Evolutionary conservation across 2,113 vertebrate genomes (phyloP).

Genomic region (Polypterus bichir): DNA sequence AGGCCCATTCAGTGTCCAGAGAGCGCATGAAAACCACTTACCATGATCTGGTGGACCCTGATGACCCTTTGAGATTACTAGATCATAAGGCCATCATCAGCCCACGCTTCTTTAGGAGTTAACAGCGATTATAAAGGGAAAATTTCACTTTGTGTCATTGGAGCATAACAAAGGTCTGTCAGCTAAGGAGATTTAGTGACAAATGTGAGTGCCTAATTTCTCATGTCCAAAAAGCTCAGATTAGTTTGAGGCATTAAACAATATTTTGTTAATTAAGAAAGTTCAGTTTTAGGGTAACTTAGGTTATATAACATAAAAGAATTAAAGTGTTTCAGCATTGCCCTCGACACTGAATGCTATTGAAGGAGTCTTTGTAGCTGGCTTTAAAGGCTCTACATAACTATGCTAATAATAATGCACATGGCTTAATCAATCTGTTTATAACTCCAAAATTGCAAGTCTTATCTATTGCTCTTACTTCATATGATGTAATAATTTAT

Average conservation of each 20-base stretch:
- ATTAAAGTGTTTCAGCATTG: too few species aligned
- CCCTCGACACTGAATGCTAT: too few species aligned
- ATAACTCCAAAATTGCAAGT: too few species aligned
- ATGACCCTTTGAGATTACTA: conserved; percentile 57
- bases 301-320: too few species aligned
- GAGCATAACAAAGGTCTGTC: rapidly evolving
- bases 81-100: conserved; percentile 32
- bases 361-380: too few species aligned
- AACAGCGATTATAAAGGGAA: conserved; percentile 20
- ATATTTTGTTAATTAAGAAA: background rate
- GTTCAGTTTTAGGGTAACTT: background rate
- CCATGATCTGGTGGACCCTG: conserved; percentile 37
- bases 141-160: conserved; percentile 20
- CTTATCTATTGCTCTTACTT: too few species aligned
- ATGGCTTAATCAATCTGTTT: too few species aligned
- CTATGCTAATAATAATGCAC: too few species aligned
- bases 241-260: background rate
- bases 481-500: too few species aligned
- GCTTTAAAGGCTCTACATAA: too few species aligned
- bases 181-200: background rate
- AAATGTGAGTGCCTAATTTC: too few species aligned
- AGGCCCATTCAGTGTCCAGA: conserved; percentile 35
- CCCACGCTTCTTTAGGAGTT: conserved; percentile 42
- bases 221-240: background rate
- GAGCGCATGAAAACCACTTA: conserved; percentile 49